These are phyloP conservation scores for Elegia similella DNA, from an alignment of 2,888 invertebrate species.

Conservation along the genomic window DNA sequence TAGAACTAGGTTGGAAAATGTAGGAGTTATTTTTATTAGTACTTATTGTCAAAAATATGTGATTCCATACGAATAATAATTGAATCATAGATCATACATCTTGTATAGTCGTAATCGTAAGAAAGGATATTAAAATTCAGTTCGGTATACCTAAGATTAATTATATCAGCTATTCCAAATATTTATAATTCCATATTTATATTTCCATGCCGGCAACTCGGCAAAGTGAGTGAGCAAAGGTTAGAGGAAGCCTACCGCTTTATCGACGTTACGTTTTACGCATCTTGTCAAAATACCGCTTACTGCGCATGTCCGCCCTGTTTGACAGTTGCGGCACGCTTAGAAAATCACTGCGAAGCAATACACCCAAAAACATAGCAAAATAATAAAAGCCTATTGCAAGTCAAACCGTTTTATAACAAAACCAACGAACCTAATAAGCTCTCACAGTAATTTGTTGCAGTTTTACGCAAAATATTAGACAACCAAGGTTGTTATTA, in stretches of 20 bases:
- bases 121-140: no score
- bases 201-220: not conserved
- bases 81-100: no score
- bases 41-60: no score
- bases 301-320: constrained; percentile 57
- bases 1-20: no score
- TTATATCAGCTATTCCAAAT: no score
- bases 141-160: no score
- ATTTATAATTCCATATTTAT: not conserved
- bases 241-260: constrained; percentile 40
- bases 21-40: no score
- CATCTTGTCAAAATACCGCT: constrained; percentile 50
- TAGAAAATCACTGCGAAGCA: constrained; percentile 56
- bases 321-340: constrained; percentile 69
- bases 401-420: constrained; percentile 16
- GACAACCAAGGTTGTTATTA: constrained; percentile 36
- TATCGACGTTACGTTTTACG: constrained; percentile 58
- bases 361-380: constrained; percentile 50
- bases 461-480: constrained; percentile 22
- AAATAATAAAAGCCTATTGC: constrained; percentile 35
- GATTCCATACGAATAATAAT: no score
- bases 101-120: no score
- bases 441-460: constrained; percentile 21
- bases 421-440: constrained; percentile 24
- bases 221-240: not conserved